Evolutionary conservation across 2,888 invertebrate species (phyloP).

Genomic region (Blera fallax): DNA sequence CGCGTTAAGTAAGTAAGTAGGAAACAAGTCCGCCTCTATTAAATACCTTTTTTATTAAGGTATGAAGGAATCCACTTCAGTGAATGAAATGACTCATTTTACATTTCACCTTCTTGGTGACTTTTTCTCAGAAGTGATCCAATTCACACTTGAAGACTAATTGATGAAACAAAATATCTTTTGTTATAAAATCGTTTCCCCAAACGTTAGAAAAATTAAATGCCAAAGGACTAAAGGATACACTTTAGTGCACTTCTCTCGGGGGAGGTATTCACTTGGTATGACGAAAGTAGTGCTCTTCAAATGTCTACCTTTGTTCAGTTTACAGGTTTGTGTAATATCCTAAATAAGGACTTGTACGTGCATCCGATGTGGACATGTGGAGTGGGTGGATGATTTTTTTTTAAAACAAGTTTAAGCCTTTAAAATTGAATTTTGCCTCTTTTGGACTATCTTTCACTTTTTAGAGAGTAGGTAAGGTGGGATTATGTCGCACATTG

Average conservation of each 20-base stretch:
- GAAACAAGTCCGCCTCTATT: too few species aligned
- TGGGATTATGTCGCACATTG: neutral
- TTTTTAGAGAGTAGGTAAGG: neutral
- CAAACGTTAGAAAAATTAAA: constrained; percentile 6
- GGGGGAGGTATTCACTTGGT: neutral
- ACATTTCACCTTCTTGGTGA: constrained; percentile 16
- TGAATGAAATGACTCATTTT: neutral
- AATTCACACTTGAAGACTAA: constrained; percentile 20
- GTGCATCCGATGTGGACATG: constrained; percentile 58
- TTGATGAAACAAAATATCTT: constrained; percentile 12
- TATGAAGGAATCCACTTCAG: constrained; percentile 1
- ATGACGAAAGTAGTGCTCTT: neutral
- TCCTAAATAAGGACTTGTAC: constrained; percentile 25
- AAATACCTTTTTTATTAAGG: too few species aligned
- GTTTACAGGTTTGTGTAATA: constrained; percentile 27
- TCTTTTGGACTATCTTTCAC: neutral
- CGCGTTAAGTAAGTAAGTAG: too few species aligned
- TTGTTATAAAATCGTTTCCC: constrained; percentile 21
- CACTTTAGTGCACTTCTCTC: neutral
- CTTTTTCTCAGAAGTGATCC: neutral
- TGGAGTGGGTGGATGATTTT: neutral
- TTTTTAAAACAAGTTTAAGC: neutral
- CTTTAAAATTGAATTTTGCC: neutral
- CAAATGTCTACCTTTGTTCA: neutral
- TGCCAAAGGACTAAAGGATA: constrained; percentile 43